Evolutionary conservation across 2,888 invertebrate species (phyloP).

Genomic region (Trisateles emortualis): DNA sequence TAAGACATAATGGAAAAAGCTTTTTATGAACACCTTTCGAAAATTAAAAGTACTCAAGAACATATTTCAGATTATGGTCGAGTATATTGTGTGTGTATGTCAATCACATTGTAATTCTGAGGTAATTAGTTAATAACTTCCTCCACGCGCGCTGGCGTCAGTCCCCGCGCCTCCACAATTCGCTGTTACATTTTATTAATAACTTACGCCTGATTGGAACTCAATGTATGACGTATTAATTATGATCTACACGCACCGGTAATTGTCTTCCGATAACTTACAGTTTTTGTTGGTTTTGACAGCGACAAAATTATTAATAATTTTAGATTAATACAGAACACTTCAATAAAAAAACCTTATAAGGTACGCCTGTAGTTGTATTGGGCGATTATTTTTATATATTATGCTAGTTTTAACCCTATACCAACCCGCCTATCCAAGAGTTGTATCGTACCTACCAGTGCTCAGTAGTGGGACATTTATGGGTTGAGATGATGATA

Average conservation of each 20-base stretch:
- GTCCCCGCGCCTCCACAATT: slow-evolving; percentile 23
- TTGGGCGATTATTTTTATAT: not conserved
- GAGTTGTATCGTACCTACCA: too few relatives aligned
- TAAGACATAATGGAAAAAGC: not conserved
- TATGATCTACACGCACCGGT: slow-evolving; percentile 40
- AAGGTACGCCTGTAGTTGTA: slow-evolving; percentile 24
- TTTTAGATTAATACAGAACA: slow-evolving; percentile 28
- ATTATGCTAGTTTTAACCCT: too few relatives aligned
- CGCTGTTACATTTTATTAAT: slow-evolving; percentile 46
- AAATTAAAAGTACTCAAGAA: not conserved
- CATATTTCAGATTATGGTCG: slow-evolving; percentile 18
- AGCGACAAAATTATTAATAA: slow-evolving; percentile 44
- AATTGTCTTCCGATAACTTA: slow-evolving; percentile 37
- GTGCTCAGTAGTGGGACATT: too few relatives aligned
- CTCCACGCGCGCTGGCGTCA: slow-evolving; percentile 17
- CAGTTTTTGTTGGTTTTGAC: slow-evolving; percentile 39
- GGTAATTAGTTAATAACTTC: slow-evolving; percentile 43
- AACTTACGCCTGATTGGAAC: slow-evolving; percentile 42
- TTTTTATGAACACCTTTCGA: not conserved
- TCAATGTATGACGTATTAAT: slow-evolving; percentile 41
- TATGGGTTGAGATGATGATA: too few relatives aligned
- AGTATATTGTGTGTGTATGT: slow-evolving; percentile 29
- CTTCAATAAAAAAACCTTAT: slow-evolving; percentile 32
- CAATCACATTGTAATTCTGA: slow-evolving; percentile 39
- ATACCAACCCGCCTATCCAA: too few relatives aligned